phyloP scores from a whole-genome alignment of 1,140 invertebrate genomes.

The Branchinecta lindahli region DNA sequence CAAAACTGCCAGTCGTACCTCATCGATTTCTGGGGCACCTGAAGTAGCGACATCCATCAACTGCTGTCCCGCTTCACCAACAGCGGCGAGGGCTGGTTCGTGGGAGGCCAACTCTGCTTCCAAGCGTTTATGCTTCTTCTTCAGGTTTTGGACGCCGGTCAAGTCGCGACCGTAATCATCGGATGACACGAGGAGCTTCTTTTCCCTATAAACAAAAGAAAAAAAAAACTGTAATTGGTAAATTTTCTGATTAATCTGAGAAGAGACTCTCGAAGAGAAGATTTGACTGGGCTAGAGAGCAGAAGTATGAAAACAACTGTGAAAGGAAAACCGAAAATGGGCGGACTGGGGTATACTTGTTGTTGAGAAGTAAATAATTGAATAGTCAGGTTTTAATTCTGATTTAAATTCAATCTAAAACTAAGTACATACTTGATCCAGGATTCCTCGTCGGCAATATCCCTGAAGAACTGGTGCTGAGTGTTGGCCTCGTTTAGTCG shows the following conservation, averaged over 20 bases:
- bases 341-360: too few species aligned
- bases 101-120: conserved; percentile 91
- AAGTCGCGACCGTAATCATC: conserved; percentile 97
- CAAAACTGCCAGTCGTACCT: conserved; percentile 23
- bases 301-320: too few species aligned
- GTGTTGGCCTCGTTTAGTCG: conserved; percentile 87
- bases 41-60: conserved; percentile 93
- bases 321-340: too few species aligned
- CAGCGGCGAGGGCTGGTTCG: conserved; percentile 90
- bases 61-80: conserved; percentile 90
- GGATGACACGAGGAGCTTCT: conserved; percentile 90
- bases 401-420: conserved; percentile 9
- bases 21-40: conserved; percentile 87
- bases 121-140: conserved; percentile 76
- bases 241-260: too few species aligned
- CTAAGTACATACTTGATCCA: conserved; percentile 72
- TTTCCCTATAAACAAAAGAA: conserved; percentile 48
- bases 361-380: too few species aligned
- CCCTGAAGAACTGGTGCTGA: conserved; percentile 96
- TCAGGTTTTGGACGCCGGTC: conserved; percentile 92
- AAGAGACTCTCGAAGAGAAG: too few species aligned
- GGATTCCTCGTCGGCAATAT: conserved; percentile 99
- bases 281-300: too few species aligned
- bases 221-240: conserved; percentile 12
- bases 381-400: too few species aligned